Evolutionary conservation across 1,140 invertebrate species (phyloP).

Genomic region (Drosophila paulistorum): DNA sequence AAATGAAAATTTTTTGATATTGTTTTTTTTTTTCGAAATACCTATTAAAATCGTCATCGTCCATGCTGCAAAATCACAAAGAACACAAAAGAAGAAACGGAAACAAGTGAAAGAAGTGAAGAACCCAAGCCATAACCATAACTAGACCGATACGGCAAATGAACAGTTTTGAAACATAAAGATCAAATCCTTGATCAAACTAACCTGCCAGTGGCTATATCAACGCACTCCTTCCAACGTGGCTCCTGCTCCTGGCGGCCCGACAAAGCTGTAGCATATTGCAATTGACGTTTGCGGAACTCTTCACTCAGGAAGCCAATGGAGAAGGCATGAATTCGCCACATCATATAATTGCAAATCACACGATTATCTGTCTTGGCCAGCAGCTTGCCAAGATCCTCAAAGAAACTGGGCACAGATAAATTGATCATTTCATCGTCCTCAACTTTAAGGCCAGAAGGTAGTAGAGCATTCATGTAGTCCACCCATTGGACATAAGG

Average conservation of each 20-base stretch:
- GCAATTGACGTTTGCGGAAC: slow-evolving; percentile 88
- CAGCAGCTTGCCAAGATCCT: slow-evolving; percentile 86
- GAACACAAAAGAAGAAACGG: slow-evolving; percentile 61
- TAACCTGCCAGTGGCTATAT: slow-evolving; percentile 88
- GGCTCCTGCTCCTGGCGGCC: slow-evolving; percentile 90
- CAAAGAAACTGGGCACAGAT: slow-evolving; percentile 90
- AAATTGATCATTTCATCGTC: slow-evolving; percentile 91
- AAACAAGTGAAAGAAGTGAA: slow-evolving; percentile 31
- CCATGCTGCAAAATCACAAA: slow-evolving; percentile 76
- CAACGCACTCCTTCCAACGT: slow-evolving; percentile 94
- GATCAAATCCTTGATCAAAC: slow-evolving; percentile 13
- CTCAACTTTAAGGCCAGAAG: slow-evolving; percentile 85
- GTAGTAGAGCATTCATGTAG: slow-evolving; percentile 91
- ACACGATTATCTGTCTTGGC: slow-evolving; percentile 84
- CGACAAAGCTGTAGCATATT: slow-evolving; percentile 89
- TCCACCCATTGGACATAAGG: slow-evolving; percentile 85
- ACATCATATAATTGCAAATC: slow-evolving; percentile 92
- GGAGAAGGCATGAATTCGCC: slow-evolving; percentile 89
- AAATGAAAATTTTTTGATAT: slow-evolving; percentile 22
- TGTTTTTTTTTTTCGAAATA: slow-evolving; percentile 41
- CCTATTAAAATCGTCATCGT: slow-evolving; percentile 60
- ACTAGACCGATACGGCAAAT: not conserved
- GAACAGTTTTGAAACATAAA: no score
- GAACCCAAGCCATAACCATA: not conserved
- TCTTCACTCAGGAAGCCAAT: slow-evolving; percentile 90